Conservation (phyloP, 2,888 invertebrate genomes). For the Perizoma affinitatum region DNA sequence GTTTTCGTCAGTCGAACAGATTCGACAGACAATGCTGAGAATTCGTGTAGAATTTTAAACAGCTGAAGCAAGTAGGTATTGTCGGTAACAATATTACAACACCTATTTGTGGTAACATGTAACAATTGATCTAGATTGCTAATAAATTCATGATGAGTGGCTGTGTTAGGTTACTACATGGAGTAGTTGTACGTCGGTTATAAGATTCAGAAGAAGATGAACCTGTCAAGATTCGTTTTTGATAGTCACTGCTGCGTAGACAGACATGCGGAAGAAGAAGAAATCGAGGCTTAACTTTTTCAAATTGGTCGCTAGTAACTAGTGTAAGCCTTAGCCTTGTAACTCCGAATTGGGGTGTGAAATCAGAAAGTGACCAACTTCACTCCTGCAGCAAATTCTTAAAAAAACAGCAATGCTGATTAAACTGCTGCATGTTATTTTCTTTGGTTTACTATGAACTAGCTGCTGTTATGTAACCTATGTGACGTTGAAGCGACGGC, state of each 20-base stretch:
- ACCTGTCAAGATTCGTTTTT: too few relatives aligned
- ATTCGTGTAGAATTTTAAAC: conserved; percentile 28
- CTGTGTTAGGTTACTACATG: neutral
- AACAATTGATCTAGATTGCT: conserved; percentile 1
- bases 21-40: conserved; percentile 33
- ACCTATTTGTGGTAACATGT: conserved; percentile 14
- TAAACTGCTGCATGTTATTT: too few relatives aligned
- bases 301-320: too few relatives aligned
- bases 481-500: too few relatives aligned
- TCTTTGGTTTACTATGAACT: too few relatives aligned
- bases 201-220: too few relatives aligned
- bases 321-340: neutral
- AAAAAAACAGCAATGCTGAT: neutral
- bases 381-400: neutral
- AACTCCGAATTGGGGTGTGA: conserved; percentile 8
- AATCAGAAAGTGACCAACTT: conserved; percentile 14
- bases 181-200: too few relatives aligned
- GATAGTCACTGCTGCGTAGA: too few relatives aligned
- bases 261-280: too few relatives aligned
- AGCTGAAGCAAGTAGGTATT: conserved; percentile 19
- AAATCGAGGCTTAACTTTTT: too few relatives aligned
- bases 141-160: conserved; percentile 1
- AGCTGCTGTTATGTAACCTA: too few relatives aligned
- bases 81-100: conserved; percentile 25
- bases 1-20: conserved; percentile 29